Percentiles rank a stretch among this genome's conserved stretches.
phyloP scores from a whole-genome alignment of 2,113 vertebrate genomes.

The Brachionichthys hirsutus region DNA sequence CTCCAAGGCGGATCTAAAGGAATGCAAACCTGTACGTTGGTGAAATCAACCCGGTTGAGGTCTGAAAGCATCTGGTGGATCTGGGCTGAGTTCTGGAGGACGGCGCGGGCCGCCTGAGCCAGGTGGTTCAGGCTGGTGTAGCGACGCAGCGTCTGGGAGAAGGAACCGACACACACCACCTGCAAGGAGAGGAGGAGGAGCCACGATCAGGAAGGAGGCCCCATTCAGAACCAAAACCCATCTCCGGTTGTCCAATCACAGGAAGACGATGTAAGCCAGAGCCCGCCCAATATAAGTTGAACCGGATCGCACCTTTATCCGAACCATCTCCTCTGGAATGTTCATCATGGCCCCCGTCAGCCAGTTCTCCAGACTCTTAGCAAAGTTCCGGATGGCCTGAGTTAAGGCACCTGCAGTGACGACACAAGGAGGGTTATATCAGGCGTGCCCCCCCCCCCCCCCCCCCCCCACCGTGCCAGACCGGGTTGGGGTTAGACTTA shows the following conservation, averaged over 20 bases:
- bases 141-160: slow-evolving; percentile 88
- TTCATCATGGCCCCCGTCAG: slow-evolving; percentile 90
- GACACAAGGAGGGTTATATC: not conserved
- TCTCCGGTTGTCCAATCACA: no score
- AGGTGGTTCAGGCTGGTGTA: slow-evolving; percentile 91
- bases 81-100: slow-evolving; percentile 89
- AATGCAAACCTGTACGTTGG: slow-evolving; percentile 84
- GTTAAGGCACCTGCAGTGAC: slow-evolving; percentile 87
- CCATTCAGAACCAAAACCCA: not conserved
- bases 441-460: not conserved
- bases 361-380: slow-evolving; percentile 92
- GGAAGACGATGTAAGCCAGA: no score
- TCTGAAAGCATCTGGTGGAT: slow-evolving; percentile 94
- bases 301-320: slow-evolving; percentile 81
- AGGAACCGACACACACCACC: slow-evolving; percentile 86
- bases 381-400: slow-evolving; percentile 94
- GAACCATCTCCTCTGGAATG: slow-evolving; percentile 93
- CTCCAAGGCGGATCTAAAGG: rapidly evolving
- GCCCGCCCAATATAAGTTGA: no score
- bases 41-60: slow-evolving; percentile 91
- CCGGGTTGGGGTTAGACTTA: slow-evolving; percentile 66
- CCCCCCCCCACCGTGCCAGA: not conserved
- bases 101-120: slow-evolving; percentile 87
- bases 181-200: slow-evolving; percentile 36
- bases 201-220: not conserved